Percentiles rank a stretch among this genome's conserved stretches.
phyloP scores from a whole-genome alignment of 2,888 invertebrate genomes.

The Drosophila affinis region DNA sequence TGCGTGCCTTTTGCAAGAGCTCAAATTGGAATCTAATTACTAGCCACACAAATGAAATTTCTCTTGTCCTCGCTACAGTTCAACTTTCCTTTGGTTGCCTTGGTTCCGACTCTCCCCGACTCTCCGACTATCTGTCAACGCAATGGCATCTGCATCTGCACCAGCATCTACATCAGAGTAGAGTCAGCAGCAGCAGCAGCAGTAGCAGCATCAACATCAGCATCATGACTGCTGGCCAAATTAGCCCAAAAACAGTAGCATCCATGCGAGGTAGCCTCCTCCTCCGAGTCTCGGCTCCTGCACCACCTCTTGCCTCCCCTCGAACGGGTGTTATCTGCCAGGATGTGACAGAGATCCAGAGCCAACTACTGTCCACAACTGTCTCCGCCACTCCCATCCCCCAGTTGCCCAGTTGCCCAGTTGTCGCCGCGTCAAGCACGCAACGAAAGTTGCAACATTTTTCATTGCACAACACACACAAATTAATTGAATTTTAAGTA shows the following conservation, averaged over 20 bases:
- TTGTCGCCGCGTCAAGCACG: slow-evolving; percentile 54
- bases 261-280: slow-evolving; percentile 30
- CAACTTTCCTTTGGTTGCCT: slow-evolving; percentile 68
- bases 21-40: slow-evolving; percentile 68
- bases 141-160: slow-evolving; percentile 1
- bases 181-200: background rate
- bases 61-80: slow-evolving; percentile 16
- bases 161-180: background rate
- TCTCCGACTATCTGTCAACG: slow-evolving; percentile 43
- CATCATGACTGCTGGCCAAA: slow-evolving; percentile 54
- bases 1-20: slow-evolving; percentile 22
- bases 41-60: slow-evolving; percentile 59
- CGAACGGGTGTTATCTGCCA: background rate
- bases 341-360: slow-evolving; percentile 28
- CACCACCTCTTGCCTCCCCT: background rate
- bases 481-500: slow-evolving; percentile 76
- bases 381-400: background rate
- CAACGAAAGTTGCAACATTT: slow-evolving; percentile 69
- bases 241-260: slow-evolving; percentile 60
- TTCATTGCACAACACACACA: slow-evolving; percentile 65
- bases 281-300: slow-evolving; percentile 25
- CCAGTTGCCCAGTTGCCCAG: slow-evolving; percentile 9
- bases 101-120: slow-evolving; percentile 47
- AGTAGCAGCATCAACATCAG: background rate
- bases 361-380: slow-evolving; percentile 11